Base-by-base conservation (phyloP, 2,797 vertebrate species). In the Sebastes kiyomatsui region DNA sequence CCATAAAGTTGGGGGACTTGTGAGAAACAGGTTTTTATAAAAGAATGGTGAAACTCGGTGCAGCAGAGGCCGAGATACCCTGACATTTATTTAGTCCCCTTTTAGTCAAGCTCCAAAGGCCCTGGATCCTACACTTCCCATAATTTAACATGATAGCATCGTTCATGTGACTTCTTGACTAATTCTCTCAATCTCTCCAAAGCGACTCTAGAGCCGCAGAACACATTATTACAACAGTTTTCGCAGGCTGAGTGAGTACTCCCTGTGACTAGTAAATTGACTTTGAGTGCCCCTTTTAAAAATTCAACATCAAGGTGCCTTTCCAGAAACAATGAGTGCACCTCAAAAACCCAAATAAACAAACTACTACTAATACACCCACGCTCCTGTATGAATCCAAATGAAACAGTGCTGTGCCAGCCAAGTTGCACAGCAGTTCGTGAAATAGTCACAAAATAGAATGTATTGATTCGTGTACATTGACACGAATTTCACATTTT, bases 401-500 rank as follows among this genome's bases (percentile, higher is more conserved):
- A 16, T 20, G 32, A 70, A 56, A 56, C 4, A 14, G 22, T 18
- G n/a, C 49, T 54, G 49, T 54, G 18, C 46, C 46, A 49, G 46
- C 16, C 3, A 0, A 8, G 46, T 4, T 20, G 7, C 46, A 49
- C 46, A 49, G 18, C 16, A 49, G 46, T 20, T 20, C 0, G 16
- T 46, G 42, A 46, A 46, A 46, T 46, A 3, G 42, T 46, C 42
- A 46, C 42, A 46, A 46, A 46, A 46, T 46, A 18, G 16, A 46
- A 46, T 46, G 42, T 46, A 46, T 46, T 18, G 6, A 46, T 46
- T 46, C 0, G 42, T 49, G 46, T 49, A 49, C 46, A 49, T 20
- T 0, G 46, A 49, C 18, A 20, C 42, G 1, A 20, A 49, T 49
- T 49, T 20, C 3, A 18, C 0, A 7, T 8, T 20, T 20, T 20